phyloP scores from a whole-genome alignment of 2,888 invertebrate species.

The Agrotis ipsilon region DNA sequence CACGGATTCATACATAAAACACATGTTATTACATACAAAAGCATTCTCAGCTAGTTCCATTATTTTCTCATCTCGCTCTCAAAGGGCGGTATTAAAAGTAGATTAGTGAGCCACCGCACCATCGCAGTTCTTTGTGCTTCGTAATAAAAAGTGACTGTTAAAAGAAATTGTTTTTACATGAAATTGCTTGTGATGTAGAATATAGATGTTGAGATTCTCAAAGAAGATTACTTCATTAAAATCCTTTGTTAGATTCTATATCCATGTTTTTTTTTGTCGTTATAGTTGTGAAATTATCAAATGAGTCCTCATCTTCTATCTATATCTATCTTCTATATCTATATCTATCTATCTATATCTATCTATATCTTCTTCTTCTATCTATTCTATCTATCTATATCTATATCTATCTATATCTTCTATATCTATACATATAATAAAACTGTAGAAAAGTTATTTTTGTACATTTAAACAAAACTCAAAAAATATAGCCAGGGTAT shows the following conservation, averaged over 20 bases:
- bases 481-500: too few species aligned
- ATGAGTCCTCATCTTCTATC: too few species aligned
- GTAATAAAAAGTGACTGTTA: slow-evolving; percentile 26
- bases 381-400: too few species aligned
- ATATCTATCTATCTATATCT: too few species aligned
- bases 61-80: slow-evolving; percentile 47
- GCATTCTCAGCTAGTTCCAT: slow-evolving; percentile 13
- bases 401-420: too few species aligned
- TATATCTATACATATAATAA: too few species aligned
- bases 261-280: too few species aligned
- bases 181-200: slow-evolving; percentile 25
- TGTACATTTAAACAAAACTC: too few species aligned
- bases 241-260: background rate
- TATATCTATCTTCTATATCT: too few species aligned
- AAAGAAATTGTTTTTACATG: slow-evolving; percentile 28
- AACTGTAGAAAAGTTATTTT: too few species aligned
- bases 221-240: background rate
- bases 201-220: background rate
- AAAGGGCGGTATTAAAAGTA: slow-evolving; percentile 51
- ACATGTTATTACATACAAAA: background rate
- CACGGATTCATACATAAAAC: background rate
- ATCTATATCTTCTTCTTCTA: too few species aligned
- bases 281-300: too few species aligned
- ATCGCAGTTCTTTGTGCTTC: slow-evolving; percentile 26
- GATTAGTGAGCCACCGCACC: slow-evolving; percentile 33